Base-by-base conservation (phyloP, 2,888 invertebrate genomes). In the Amphipoea oculea region DNA sequence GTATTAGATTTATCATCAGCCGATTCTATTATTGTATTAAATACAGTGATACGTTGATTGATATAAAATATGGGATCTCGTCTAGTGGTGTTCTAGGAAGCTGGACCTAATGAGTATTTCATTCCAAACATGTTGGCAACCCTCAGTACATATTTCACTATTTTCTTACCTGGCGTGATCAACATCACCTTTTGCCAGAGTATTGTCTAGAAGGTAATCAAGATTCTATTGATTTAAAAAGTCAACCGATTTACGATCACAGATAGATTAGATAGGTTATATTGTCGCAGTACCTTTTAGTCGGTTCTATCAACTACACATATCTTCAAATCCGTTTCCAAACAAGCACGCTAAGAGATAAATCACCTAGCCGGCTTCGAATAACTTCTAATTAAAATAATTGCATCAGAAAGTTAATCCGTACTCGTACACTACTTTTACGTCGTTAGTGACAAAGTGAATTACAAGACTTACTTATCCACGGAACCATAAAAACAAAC, bases 401-500 rank as follows among this genome's bases (percentile, higher is more conserved):
- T 80, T 79, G 84, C 51, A 81, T 73, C 82, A 72, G 88, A 88
- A 88, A 88, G 88, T 88, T 83, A 75, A 84, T 78, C 85, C 72
- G 74, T 74, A 67, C 68, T 36, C 79, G 71, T 70, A 78, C 66
- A 78, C 77, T 67, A 85, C 73, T 83, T 87, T 83, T 83, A 78
- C 83, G 48, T 86, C 83, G 80, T 83, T 86, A 87, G 81, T 76
- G 81, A 74, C 85, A 78, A 71, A 71, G 40, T 78, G 73, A 85
- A 76, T 81, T 73, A 78, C 62, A 85, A 81, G 73, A 68, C 70
- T 71, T n/a, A 77, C 78, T 86, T 86, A 84, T 57, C 63, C 67
- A 73, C 67, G 78, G 77, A 84, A 87, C 86, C 82, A 86, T 87
- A 89, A 86, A 80, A 86, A 85, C 85, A 87, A 85, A 88, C 63